These are phyloP conservation scores for Gopherus flavomarginatus DNA, from an alignment of 2,113 vertebrate genomes.

Conservation along the genomic window DNA sequence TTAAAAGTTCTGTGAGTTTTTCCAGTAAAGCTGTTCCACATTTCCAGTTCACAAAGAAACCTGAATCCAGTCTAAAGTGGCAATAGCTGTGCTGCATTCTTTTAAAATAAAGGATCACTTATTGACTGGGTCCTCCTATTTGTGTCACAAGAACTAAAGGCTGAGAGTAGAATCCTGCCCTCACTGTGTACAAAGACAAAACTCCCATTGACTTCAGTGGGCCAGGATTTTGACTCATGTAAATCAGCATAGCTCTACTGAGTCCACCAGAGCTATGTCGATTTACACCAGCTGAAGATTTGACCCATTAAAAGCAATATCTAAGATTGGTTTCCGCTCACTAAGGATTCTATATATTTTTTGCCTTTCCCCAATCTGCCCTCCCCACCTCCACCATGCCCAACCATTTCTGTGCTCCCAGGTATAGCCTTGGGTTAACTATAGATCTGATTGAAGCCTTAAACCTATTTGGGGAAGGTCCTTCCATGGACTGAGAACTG, in stretches of 20 bases:
- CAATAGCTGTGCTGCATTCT: rapidly evolving
- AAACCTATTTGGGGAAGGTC: conserved; percentile 20
- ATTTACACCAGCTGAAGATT: conserved; percentile 54
- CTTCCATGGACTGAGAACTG: no score
- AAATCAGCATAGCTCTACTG: conserved; percentile 47
- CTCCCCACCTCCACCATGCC: neutral
- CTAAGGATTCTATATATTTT: neutral
- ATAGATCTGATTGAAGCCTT: neutral
- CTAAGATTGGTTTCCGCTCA: conserved; percentile 32
- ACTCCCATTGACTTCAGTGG: conserved; percentile 5
- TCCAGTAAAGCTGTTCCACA: neutral
- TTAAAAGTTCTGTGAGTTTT: neutral
- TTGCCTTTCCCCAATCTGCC: neutral
- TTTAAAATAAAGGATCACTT: neutral
- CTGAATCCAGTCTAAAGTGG: neutral
- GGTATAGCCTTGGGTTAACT: neutral
- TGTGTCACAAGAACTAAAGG: conserved; percentile 8
- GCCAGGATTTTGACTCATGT: conserved; percentile 43
- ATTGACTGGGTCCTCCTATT: neutral
- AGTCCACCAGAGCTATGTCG: conserved; percentile 9
- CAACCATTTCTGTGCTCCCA: neutral
- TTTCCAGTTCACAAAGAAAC: neutral
- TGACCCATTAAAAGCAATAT: conserved; percentile 44
- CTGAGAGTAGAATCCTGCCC: conserved; percentile 19
- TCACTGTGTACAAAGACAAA: conserved; percentile 48